These are phyloP conservation scores for Tachysurus vachellii DNA, from an alignment of 2,113 vertebrate genomes.

Conservation along the genomic window DNA sequence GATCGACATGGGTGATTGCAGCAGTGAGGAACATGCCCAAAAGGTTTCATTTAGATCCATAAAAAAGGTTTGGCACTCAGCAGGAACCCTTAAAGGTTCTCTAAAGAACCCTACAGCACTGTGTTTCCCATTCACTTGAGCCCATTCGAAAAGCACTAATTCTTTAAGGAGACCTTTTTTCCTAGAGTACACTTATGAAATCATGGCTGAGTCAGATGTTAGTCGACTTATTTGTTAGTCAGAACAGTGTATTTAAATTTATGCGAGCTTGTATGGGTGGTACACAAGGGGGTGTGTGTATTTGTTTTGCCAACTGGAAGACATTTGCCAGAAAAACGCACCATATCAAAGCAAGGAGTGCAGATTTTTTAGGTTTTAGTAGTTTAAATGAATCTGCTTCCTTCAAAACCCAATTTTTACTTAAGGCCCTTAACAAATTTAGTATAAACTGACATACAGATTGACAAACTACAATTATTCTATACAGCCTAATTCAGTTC, in stretches of 20 bases:
- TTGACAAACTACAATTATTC: background rate
- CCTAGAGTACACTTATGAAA: background rate
- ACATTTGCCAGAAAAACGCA: background rate
- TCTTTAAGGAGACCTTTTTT: background rate
- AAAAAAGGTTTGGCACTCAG: background rate
- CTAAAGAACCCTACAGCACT: background rate
- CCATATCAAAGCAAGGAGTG: background rate
- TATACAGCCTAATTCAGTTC: background rate
- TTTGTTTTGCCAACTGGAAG: background rate
- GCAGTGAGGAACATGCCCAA: background rate
- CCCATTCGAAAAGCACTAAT: background rate
- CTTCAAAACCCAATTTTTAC: background rate
- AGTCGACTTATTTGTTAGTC: constrained; percentile 17
- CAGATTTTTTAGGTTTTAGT: background rate
- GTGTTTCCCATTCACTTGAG: background rate
- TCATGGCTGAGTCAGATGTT: constrained; percentile 28
- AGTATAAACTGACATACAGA: background rate
- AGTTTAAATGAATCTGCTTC: background rate
- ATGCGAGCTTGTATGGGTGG: constrained; percentile 24
- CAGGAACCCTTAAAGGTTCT: background rate
- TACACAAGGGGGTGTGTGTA: constrained; percentile 14
- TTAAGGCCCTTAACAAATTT: background rate
- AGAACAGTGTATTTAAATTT: constrained; percentile 25
- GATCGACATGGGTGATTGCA: background rate
- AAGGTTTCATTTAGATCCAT: background rate